Conservation (phyloP, 2,113 vertebrate genomes). For the Passer domesticus region DNA sequence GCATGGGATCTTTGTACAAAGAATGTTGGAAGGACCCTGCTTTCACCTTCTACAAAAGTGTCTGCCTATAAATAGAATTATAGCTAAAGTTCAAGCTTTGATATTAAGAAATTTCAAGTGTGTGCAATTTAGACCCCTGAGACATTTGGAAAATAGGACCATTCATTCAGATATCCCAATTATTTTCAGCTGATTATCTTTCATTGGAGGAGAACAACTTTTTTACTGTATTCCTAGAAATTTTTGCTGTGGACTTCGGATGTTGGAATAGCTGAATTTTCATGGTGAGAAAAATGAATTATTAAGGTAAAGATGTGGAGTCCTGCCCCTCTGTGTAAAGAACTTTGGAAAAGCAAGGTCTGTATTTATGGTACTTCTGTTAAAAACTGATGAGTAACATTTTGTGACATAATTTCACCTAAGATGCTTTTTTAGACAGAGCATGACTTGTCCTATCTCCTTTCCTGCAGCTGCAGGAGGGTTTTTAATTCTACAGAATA, state of each 20-base stretch:
- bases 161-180: neutral
- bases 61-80: neutral
- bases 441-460: neutral
- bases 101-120: neutral
- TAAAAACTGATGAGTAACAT: neutral
- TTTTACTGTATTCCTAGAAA: neutral
- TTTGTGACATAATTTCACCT: neutral
- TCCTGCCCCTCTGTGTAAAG: neutral
- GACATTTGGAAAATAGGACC: neutral
- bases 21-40: neutral
- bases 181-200: neutral
- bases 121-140: neutral
- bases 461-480: neutral
- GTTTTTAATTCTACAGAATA: neutral
- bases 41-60: neutral
- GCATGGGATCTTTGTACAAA: neutral
- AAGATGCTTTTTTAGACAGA: neutral
- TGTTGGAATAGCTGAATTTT: neutral
- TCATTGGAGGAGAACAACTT: neutral
- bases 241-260: neutral
- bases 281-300: neutral
- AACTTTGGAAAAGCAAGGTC: neutral
- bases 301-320: neutral
- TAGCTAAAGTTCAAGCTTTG: neutral
- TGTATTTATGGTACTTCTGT: neutral